Evolutionary conservation across 2,113 vertebrate species (phyloP).

Genomic region (Turnix velox): DNA sequence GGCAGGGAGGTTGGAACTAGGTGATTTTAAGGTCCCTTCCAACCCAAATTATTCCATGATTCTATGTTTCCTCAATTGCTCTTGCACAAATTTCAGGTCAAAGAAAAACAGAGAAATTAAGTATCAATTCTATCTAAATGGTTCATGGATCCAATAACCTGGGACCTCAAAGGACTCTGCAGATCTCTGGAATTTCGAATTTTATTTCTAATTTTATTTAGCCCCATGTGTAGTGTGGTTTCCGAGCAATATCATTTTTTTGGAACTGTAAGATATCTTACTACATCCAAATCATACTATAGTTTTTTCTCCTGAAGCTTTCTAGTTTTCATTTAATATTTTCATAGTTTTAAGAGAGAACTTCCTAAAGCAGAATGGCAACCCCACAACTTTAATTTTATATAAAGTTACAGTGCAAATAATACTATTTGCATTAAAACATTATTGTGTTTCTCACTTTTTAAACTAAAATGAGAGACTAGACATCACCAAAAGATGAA

Average conservation of each 20-base stretch:
- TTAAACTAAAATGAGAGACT: not conserved
- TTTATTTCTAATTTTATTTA: not conserved
- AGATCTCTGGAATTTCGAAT: not conserved
- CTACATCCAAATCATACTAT: not conserved
- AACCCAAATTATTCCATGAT: no score
- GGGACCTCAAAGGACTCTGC: not conserved
- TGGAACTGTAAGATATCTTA: not conserved
- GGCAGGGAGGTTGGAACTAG: no score
- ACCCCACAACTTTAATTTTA: not conserved
- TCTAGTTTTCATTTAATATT: not conserved
- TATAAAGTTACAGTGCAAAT: not conserved
- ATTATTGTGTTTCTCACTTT: not conserved
- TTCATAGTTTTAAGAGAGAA: not conserved
- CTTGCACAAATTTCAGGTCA: not conserved
- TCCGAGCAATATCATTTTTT: not conserved
- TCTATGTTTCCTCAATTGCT: not conserved
- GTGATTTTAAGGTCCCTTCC: no score
- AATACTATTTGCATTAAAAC: not conserved
- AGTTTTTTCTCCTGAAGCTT: not conserved
- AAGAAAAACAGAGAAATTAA: not conserved
- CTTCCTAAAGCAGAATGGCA: not conserved
- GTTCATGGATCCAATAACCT: not conserved
- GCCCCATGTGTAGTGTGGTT: not conserved
- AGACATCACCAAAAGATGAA: not conserved
- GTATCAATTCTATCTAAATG: not conserved